phyloP scores from a whole-genome alignment of 2,113 vertebrate genomes.

The Nibea coibor region DNA sequence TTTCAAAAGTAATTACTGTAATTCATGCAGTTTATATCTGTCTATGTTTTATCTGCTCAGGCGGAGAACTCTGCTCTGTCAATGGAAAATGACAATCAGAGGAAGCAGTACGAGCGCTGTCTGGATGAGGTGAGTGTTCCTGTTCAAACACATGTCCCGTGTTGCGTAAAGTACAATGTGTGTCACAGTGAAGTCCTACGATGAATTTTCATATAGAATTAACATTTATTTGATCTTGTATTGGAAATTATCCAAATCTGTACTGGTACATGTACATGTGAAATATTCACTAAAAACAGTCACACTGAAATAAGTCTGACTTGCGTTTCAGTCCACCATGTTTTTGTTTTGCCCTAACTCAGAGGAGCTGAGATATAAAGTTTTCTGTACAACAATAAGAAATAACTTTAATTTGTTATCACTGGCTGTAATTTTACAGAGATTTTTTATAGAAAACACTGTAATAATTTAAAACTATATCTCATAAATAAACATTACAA shows the following conservation, averaged over 20 bases:
- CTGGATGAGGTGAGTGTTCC: conserved; percentile 90
- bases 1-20: neutral
- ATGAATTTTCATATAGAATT: no score
- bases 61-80: conserved; percentile 92
- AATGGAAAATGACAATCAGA: conserved; percentile 93
- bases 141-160: neutral
- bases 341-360: neutral
- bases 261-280: no score
- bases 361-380: neutral
- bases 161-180: neutral
- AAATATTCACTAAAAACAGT: no score
- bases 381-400: no score
- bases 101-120: conserved; percentile 93
- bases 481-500: no score
- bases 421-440: no score
- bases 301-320: no score
- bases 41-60: conserved; percentile 72
- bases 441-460: no score
- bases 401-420: no score
- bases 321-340: neutral
- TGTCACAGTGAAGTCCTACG: no score
- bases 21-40: neutral
- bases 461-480: no score
- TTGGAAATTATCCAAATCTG: neutral
- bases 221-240: neutral